A percentile compares a stretch with the other conserved stretches of the same genome.
phyloP scores from a whole-genome alignment of 2,888 invertebrate genomes.

The Acronicta aceris region DNA sequence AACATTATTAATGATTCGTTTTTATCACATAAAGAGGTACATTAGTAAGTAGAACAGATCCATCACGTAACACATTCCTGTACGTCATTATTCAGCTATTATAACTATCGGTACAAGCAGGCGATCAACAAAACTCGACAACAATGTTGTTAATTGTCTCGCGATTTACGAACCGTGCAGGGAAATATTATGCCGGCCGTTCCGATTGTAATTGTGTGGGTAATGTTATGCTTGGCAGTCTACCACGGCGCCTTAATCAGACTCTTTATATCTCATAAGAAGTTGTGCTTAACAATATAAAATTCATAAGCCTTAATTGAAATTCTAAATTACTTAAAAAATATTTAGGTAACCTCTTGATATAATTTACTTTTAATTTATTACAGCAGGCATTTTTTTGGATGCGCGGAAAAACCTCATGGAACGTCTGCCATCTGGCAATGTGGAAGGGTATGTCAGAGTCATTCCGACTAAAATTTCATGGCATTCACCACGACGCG shows the following conservation, averaged over 20 bases:
- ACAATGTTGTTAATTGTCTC: slow-evolving; percentile 72
- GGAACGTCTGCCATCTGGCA: too few species aligned
- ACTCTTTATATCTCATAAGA: background rate
- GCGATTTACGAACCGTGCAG: slow-evolving; percentile 75
- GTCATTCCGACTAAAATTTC: too few species aligned
- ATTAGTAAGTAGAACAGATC: slow-evolving; percentile 7
- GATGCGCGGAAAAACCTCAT: too few species aligned
- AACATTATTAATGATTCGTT: background rate
- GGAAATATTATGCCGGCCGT: slow-evolving; percentile 62
- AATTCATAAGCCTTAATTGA: background rate
- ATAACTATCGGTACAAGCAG: slow-evolving; percentile 38
- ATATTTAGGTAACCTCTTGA: too few species aligned
- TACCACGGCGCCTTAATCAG: background rate
- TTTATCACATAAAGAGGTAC: slow-evolving; percentile 8
- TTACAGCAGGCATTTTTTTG: too few species aligned
- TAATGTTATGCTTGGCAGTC: slow-evolving; percentile 5
- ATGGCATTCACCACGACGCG: too few species aligned
- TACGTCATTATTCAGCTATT: slow-evolving; percentile 42
- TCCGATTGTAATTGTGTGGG: slow-evolving; percentile 61
- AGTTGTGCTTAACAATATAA: background rate
- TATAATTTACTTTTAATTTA: too few species aligned
- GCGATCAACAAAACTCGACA: slow-evolving; percentile 52
- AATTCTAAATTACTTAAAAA: too few species aligned
- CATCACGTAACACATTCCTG: slow-evolving; percentile 37
- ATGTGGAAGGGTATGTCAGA: too few species aligned